Percentiles rank a stretch among this genome's conserved stretches.
Conservation (phyloP, 1,140 invertebrate genomes). For the Limonius californicus region DNA sequence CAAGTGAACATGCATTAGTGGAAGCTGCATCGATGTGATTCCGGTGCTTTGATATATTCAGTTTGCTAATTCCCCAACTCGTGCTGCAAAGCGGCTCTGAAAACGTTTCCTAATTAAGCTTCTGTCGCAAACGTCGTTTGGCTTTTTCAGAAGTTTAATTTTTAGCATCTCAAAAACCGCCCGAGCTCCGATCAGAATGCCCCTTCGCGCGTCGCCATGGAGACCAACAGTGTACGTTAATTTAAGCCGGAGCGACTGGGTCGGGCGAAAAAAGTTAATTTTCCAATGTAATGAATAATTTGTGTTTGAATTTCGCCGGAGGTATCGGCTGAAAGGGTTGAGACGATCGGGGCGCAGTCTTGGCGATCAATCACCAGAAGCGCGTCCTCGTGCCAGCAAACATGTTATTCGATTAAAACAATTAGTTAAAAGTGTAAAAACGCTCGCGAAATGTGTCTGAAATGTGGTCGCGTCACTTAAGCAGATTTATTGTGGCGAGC, state of each 20-base stretch:
- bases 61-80: slow-evolving; percentile 39
- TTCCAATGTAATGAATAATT: slow-evolving; percentile 40
- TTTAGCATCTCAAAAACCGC: slow-evolving; percentile 42
- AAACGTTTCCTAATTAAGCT: slow-evolving; percentile 50
- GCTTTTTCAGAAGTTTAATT: slow-evolving; percentile 44
- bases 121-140: slow-evolving; percentile 48
- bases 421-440: slow-evolving; percentile 28
- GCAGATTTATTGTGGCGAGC: slow-evolving; percentile 35
- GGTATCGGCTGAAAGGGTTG: slow-evolving; percentile 26
- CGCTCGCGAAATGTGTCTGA: slow-evolving; percentile 26
- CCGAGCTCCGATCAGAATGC: slow-evolving; percentile 28
- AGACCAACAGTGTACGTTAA: slow-evolving; percentile 30
- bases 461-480: slow-evolving; percentile 22
- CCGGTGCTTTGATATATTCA: slow-evolving; percentile 28
- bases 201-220: slow-evolving; percentile 31
- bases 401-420: slow-evolving; percentile 33
- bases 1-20: neutral
- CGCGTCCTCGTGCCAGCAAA: slow-evolving; percentile 6
- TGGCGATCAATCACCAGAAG: slow-evolving; percentile 20
- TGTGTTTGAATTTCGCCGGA: slow-evolving; percentile 32
- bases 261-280: slow-evolving; percentile 37
- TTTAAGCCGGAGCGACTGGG: slow-evolving; percentile 21
- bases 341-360: slow-evolving; percentile 23
- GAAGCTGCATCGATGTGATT: neutral
- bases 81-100: slow-evolving; percentile 45